Base-by-base conservation (phyloP, 1,140 invertebrate genomes). In the Acromyrmex heyeri region DNA sequence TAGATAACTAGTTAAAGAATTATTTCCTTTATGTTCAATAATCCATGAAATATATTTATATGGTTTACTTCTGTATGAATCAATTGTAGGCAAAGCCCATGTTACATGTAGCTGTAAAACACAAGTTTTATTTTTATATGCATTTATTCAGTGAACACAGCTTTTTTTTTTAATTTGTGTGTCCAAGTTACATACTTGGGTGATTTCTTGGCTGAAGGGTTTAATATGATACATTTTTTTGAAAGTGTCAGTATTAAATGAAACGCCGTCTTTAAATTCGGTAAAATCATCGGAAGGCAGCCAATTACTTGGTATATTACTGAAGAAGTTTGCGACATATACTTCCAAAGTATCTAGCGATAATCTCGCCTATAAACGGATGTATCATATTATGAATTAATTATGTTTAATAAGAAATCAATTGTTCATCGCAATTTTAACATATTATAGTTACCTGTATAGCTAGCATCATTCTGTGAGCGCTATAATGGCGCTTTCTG, bases 11-110 rank as follows among this genome's bases (percentile, higher is more conserved):
- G 98, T 96, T 14, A 99, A 94, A 90, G 98, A 98, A 30, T 98
- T 98, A 89, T 97, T 96, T 2, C 98, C 98, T 95, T 99, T 98
- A 93, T 99, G 97, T 0, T 98, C 98, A 5, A 99, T 95, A 6
- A 99, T 94, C 94, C 97, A 98, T 0, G 97, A 97, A 0, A 99
- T 92, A 90, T 99, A 98, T 65, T 97, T 96, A 86, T 97, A 96
- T 0, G 98, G 97, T 94, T 98, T 98, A 38, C 95, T 96, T 93
- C 96, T 96, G 93, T 98, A 99, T 21, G 97, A 95, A 64, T 97
- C 93, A 83, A 98, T 93, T 0, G 97, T 96, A n/a, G 97, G 97
- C 94, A 98, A 96, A 8, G 97, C 96, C 98, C 98, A 99, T 5
- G 96, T 97, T 8, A 99, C 92, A 86, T 97, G 96, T 14, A 98